Percentiles rank a stretch among this genome's conserved stretches.
Evolutionary conservation across 2,888 invertebrate genomes (phyloP).

Genomic region (Drosophila neonasuta): DNA sequence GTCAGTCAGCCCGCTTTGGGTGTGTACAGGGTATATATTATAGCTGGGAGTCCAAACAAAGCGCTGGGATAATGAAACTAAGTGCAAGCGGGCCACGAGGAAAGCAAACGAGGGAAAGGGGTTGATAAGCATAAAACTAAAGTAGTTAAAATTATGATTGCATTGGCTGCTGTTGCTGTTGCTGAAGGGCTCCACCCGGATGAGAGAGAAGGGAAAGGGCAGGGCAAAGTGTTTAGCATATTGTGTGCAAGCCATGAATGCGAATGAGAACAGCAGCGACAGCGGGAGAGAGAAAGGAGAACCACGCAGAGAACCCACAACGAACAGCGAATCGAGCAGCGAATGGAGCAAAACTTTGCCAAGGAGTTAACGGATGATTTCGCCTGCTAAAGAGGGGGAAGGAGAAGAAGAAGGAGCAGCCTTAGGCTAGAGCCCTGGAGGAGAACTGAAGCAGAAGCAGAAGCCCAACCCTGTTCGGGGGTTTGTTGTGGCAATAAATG

Average conservation of each 20-base stretch:
- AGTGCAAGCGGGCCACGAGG: constrained; percentile 54
- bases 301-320: constrained; percentile 5
- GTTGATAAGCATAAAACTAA: constrained; percentile 61
- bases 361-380: constrained; percentile 3
- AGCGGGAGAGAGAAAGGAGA: background rate
- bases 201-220: background rate
- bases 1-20: background rate
- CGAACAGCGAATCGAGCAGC: background rate
- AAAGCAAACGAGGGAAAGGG: background rate
- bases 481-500: constrained; percentile 70
- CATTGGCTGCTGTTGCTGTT: constrained; percentile 55
- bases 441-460: background rate
- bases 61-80: constrained; percentile 63
- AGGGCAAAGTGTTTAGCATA: constrained; percentile 66
- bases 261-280: constrained; percentile 50
- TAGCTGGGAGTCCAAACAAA: constrained; percentile 50
- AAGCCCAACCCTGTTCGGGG: constrained; percentile 4
- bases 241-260: constrained; percentile 67
- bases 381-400: background rate
- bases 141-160: constrained; percentile 77
- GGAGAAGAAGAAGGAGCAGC: background rate
- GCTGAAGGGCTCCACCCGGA: constrained; percentile 1
- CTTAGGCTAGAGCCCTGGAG: background rate
- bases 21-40: constrained; percentile 23
- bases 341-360: constrained; percentile 16